Evolutionary conservation across 2,888 invertebrate genomes (phyloP).

Genomic region (Scrobipalpa costella): DNA sequence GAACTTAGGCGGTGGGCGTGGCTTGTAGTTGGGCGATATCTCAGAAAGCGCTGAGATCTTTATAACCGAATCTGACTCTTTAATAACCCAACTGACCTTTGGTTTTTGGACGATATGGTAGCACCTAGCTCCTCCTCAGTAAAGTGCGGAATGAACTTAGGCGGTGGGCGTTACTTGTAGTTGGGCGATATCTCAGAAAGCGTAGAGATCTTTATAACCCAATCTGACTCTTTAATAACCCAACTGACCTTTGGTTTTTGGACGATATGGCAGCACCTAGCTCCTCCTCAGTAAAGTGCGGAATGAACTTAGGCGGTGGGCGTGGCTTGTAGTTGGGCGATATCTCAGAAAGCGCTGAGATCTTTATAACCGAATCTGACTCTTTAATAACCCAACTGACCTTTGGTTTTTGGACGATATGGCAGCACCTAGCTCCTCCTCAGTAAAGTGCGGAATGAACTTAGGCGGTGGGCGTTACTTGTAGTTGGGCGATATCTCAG

Average conservation of each 20-base stretch:
- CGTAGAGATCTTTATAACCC: too few species aligned
- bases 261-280: conserved; percentile 87
- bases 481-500: too few species aligned
- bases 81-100: conserved; percentile 83
- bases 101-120: conserved; percentile 91
- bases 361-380: too few species aligned
- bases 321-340: conserved; percentile 93
- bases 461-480: conserved; percentile 85
- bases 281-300: conserved; percentile 83
- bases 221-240: too few species aligned
- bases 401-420: conserved; percentile 93
- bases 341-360: too few species aligned
- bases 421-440: conserved; percentile 86
- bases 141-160: conserved; percentile 74
- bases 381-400: conserved; percentile 74
- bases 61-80: too few species aligned
- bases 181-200: too few species aligned
- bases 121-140: conserved; percentile 85
- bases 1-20: conserved; percentile 83
- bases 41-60: too few species aligned
- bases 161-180: conserved; percentile 88
- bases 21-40: too few species aligned
- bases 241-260: conserved; percentile 89
- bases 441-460: conserved; percentile 74
- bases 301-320: conserved; percentile 79